phyloP scores from a whole-genome alignment of 2,113 vertebrate genomes.

The Hippolais icterina region DNA sequence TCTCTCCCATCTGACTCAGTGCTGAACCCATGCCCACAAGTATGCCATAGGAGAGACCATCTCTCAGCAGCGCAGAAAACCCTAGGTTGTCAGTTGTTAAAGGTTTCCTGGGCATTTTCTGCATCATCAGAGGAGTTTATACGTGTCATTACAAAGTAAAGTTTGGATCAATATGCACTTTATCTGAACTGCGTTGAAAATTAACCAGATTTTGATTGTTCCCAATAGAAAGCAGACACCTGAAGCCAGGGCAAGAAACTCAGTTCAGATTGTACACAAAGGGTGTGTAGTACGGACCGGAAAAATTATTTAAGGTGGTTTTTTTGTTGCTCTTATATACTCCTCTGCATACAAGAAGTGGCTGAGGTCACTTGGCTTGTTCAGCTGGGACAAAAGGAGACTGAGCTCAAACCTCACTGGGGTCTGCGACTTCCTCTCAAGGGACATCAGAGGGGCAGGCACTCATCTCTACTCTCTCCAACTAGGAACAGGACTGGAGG shows the following conservation, averaged over 20 bases:
- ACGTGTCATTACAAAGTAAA: background rate
- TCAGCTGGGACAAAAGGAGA: background rate
- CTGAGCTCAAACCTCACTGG: background rate
- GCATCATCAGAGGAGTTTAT: background rate
- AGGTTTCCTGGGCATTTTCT: background rate
- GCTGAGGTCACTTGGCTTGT: background rate
- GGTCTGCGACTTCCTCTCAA: background rate
- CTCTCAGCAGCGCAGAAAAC: background rate
- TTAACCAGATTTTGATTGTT: background rate
- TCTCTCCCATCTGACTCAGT: background rate
- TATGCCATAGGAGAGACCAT: background rate
- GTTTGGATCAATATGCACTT: fast-evolving
- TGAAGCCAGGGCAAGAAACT: background rate
- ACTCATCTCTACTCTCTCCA: background rate
- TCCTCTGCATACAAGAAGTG: background rate
- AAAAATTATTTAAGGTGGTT: fast-evolving
- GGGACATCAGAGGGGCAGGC: background rate
- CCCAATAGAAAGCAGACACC: fast-evolving
- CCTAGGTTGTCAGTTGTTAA: background rate
- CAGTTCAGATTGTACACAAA: background rate
- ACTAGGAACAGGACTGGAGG: background rate
- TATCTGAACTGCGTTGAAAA: fast-evolving
- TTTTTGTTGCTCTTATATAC: background rate
- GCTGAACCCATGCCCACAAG: fast-evolving
- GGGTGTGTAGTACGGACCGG: fast-evolving